A percentile compares a stretch with the other conserved stretches of the same genome.
Evolutionary conservation across 2,113 vertebrate genomes (phyloP).

Genomic region (Isichthys henryi): DNA sequence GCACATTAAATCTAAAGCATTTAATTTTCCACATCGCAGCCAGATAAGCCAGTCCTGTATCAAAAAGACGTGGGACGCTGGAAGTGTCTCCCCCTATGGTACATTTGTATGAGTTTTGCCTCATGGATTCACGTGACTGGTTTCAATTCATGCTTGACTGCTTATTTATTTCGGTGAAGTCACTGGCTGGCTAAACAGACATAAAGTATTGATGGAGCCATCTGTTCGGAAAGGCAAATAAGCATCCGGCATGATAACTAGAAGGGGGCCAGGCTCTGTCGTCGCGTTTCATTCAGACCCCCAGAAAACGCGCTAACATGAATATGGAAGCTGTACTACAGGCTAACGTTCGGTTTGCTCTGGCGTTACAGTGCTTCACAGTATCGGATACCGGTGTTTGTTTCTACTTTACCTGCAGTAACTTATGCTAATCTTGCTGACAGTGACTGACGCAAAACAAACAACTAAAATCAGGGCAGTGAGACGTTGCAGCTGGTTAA

Average conservation of each 20-base stretch:
- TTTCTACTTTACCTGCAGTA: neutral
- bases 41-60: neutral
- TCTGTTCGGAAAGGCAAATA: constrained; percentile 37
- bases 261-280: neutral
- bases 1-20: neutral
- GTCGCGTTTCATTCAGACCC: neutral
- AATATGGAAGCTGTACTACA: neutral
- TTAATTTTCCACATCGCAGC: neutral
- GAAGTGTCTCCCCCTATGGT: neutral
- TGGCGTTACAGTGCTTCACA: neutral
- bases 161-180: constrained; percentile 25
- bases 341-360: neutral
- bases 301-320: neutral
- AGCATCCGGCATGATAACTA: neutral
- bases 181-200: constrained; percentile 37
- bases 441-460: neutral
- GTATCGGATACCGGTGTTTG: neutral
- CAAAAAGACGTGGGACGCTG: neutral
- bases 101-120: constrained; percentile 11
- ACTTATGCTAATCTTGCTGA: neutral
- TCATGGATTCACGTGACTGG: constrained; percentile 10
- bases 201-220: constrained; percentile 57
- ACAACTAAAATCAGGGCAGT: neutral
- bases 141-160: constrained; percentile 6
- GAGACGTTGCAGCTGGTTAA: neutral